Evolutionary conservation across 1,140 invertebrate species (phyloP), one percentile per base, ranked within the genome.

Genomic region (Ptiloglossa arizonensis): DNA sequence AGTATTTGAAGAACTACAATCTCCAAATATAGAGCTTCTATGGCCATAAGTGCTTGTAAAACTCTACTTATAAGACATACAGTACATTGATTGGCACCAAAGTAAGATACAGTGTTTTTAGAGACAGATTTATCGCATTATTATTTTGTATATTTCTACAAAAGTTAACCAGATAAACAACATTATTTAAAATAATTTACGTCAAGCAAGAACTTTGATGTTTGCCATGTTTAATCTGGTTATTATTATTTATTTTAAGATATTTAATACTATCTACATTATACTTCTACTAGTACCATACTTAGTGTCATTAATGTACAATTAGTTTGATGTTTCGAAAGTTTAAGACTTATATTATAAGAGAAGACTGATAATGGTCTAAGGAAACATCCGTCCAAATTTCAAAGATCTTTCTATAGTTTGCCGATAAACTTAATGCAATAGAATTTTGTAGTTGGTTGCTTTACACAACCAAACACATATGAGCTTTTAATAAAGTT

Each of bases 1-100:
- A 92, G 94, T 96, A 67, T 96, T 97, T 84, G 93, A 95, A 83
- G 92, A 95, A 76, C 93, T 96, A 88, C 97, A 97, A 83, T 96
- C 96, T 63, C 97, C 97, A n/a, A 97, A 97, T 89, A 97, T 97
- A 91, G 96, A 96, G 91, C 93, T 97, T 54, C 89, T 97, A 19
- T 96, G 95, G 93, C 95, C 95, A 79, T 96, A 66, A 73, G 38
- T 44, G 44, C 27, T 54, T 8, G 13, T 17, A 35, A 44, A 57
- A 50, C 44, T 56, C 32, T 67, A 83, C 57, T 27, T 22, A 76
- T 56, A 74, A 46, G 5, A 27, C 48, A 67, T 27, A 54, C 5
- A 62, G 44, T 83, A 75, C 68, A 83, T 85, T 78, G 63, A 82
- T 79, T 81, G 71, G 79, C 79, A 78, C 75, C 68, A 87, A 87